These are phyloP conservation scores for Lasioglossum vierecki DNA, from an alignment of 2,888 invertebrate genomes.

Conservation along the genomic window DNA sequence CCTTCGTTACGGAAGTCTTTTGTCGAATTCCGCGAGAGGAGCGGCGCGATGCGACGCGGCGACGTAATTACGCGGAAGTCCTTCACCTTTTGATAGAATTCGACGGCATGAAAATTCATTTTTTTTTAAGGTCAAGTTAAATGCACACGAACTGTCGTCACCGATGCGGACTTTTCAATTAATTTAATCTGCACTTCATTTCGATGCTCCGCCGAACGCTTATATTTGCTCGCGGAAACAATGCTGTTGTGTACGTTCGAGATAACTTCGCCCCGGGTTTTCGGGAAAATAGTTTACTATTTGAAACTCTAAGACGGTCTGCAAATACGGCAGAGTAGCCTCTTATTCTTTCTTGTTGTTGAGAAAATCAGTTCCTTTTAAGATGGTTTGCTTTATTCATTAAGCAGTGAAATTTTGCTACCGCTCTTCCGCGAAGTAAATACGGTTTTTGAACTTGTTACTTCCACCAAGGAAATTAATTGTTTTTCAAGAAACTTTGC, in stretches of 20 bases:
- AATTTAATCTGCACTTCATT: background rate
- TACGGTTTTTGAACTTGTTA: background rate
- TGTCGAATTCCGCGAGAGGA: constrained; percentile 4
- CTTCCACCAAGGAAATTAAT: background rate
- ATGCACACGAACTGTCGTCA: background rate
- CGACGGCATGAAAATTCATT: background rate
- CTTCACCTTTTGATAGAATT: background rate
- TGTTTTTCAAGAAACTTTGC: background rate
- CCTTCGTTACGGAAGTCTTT: background rate
- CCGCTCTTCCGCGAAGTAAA: background rate
- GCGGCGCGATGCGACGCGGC: background rate
- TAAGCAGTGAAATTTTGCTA: background rate
- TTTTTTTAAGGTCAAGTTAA: background rate
- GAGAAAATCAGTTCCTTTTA: background rate
- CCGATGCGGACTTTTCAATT: background rate
- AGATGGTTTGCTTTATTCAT: constrained; percentile 1
- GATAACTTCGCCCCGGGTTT: background rate
- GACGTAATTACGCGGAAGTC: constrained; percentile 14
- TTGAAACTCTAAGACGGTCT: background rate
- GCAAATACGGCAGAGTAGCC: background rate
- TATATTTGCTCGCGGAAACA: background rate
- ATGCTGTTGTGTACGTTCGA: background rate
- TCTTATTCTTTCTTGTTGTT: background rate
- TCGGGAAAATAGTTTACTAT: background rate
- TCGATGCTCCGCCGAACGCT: background rate